Evolutionary conservation across 2,888 invertebrate species (phyloP).

Genomic region (Pseudococcus viburni): DNA sequence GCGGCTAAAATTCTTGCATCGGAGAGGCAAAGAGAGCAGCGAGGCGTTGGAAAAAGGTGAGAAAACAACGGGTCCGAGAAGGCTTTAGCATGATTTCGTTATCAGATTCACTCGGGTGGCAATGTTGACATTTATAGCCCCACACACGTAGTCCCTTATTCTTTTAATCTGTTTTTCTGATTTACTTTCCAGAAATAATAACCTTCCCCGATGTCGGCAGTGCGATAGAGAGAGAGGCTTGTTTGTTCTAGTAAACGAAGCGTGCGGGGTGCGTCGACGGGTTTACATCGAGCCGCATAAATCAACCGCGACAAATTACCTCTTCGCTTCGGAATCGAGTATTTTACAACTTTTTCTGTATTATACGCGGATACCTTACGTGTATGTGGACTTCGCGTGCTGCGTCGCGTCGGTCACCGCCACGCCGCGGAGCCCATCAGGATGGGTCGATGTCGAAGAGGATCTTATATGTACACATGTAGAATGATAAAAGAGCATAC

Average conservation of each 20-base stretch:
- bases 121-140: slow-evolving; percentile 66
- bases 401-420: neutral
- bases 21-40: neutral
- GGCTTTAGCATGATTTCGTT: slow-evolving; percentile 63
- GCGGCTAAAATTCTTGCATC: neutral
- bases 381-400: neutral
- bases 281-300: slow-evolving; percentile 54
- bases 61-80: slow-evolving; percentile 61
- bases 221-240: slow-evolving; percentile 1
- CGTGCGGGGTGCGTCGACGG: slow-evolving; percentile 33
- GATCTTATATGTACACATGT: too few species aligned
- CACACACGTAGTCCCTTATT: slow-evolving; percentile 66
- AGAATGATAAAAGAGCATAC: too few species aligned
- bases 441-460: too few species aligned
- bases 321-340: slow-evolving; percentile 39
- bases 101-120: slow-evolving; percentile 66
- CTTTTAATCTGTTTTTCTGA: slow-evolving; percentile 65
- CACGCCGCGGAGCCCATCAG: too few species aligned
- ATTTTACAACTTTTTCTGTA: slow-evolving; percentile 62
- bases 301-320: slow-evolving; percentile 64
- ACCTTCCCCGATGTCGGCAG: neutral
- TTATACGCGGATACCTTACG: neutral
- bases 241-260: slow-evolving; percentile 50
- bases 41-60: slow-evolving; percentile 59
- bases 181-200: slow-evolving; percentile 58